These are phyloP conservation scores for Parapsyche elsis DNA, from an alignment of 1,140 invertebrate species.

Conservation along the genomic window DNA sequence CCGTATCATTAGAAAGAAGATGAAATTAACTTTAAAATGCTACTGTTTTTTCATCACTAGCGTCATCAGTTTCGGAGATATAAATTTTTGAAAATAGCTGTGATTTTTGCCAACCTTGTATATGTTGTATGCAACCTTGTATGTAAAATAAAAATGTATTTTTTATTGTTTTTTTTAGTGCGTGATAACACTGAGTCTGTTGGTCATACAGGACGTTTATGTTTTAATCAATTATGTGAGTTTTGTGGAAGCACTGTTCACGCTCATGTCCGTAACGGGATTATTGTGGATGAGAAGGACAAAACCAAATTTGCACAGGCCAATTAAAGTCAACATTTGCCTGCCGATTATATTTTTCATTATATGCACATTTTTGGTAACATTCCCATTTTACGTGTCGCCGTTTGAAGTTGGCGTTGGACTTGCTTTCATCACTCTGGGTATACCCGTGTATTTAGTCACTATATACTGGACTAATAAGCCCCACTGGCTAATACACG, in stretches of 20 bases:
- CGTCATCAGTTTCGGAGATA: no score
- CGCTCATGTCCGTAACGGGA: conserved; percentile 86
- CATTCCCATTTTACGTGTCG: conserved; percentile 79
- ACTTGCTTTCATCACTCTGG: conserved; percentile 77
- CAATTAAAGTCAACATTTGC: conserved; percentile 80
- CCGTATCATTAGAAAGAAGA: no score
- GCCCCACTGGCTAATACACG: conserved; percentile 68
- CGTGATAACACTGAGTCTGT: conserved; percentile 81
- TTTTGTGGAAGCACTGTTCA: conserved; percentile 95
- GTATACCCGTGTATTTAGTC: conserved; percentile 89
- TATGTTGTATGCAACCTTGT: no score
- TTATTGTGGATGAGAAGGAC: conserved; percentile 88
- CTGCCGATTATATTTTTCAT: conserved; percentile 87
- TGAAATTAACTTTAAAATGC: no score
- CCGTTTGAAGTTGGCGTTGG: conserved; percentile 87
- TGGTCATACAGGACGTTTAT: conserved; percentile 90
- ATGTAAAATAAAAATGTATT: no score
- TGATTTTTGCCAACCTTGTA: no score
- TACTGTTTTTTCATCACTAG: no score
- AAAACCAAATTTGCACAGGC: conserved; percentile 77
- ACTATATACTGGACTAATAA: conserved; percentile 89
- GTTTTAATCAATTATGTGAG: conserved; percentile 93
- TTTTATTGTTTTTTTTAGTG: conserved; percentile 72
- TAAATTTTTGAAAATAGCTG: conserved; percentile 17
- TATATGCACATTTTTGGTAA: conserved; percentile 87